Percentiles rank a stretch among this genome's conserved stretches.
These are phyloP conservation scores for Montipora capitata DNA, from an alignment of 92 coral and sea anemone genomes.

Conservation along the genomic window DNA sequence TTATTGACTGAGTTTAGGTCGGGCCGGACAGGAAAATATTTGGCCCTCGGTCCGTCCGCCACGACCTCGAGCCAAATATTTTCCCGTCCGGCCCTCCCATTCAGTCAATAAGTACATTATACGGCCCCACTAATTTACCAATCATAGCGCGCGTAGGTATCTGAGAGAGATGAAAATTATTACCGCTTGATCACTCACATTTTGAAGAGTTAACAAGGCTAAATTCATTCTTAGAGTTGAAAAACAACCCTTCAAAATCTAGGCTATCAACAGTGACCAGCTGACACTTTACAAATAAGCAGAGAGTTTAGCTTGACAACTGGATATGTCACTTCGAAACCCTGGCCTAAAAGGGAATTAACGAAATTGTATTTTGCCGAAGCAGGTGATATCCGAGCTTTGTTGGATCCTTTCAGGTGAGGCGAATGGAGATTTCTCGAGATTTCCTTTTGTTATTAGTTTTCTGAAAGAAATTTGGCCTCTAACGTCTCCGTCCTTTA, in stretches of 20 bases:
- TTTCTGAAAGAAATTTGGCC: not conserved
- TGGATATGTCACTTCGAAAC: not conserved
- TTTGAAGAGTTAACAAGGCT: no score
- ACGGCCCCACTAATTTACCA: no score
- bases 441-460: not conserved
- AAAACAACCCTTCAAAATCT: not conserved
- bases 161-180: no score
- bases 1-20: no score
- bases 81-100: no score
- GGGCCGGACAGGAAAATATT: no score
- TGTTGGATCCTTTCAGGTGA: not conserved
- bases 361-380: no score
- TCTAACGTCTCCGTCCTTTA: not conserved
- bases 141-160: no score
- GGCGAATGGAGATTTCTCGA: not conserved
- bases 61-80: no score
- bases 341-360: not conserved
- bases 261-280: constrained; percentile 2
- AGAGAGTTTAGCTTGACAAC: not conserved
- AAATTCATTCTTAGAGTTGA: not conserved
- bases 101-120: no score
- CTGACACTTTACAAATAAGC: not conserved
- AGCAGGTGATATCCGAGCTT: not conserved
- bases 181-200: no score
- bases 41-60: no score